Evolutionary conservation across 1,140 invertebrate species (phyloP).

Genomic region (Magallana ariakensis): DNA sequence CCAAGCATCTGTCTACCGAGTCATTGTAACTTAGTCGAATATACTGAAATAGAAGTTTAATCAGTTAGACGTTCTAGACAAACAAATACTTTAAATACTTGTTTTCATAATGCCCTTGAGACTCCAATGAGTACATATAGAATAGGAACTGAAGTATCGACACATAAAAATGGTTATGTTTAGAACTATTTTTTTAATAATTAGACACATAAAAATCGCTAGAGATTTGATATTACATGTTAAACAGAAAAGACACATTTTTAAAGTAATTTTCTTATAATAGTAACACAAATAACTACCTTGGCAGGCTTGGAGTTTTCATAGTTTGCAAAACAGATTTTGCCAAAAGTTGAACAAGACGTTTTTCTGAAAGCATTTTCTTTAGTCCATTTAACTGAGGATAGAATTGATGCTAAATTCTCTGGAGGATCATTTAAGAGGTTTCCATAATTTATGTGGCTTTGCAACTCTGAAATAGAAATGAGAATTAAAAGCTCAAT

Average conservation of each 20-base stretch:
- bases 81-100: too few species aligned
- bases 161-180: too few species aligned
- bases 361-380: slow-evolving; percentile 14
- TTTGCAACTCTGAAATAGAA: slow-evolving; percentile 31
- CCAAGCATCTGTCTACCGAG: slow-evolving; percentile 92
- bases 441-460: slow-evolving; percentile 11
- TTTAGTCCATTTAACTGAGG: slow-evolving; percentile 37
- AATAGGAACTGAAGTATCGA: too few species aligned
- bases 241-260: too few species aligned
- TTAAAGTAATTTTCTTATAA: too few species aligned
- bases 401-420: slow-evolving; percentile 27
- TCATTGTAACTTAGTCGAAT: slow-evolving; percentile 94
- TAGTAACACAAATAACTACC: slow-evolving; percentile 51
- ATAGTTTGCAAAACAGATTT: slow-evolving; percentile 67
- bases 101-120: too few species aligned
- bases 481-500: too few species aligned
- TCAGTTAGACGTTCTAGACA: too few species aligned
- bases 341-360: slow-evolving; percentile 64
- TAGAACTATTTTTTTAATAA: too few species aligned
- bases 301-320: slow-evolving; percentile 72
- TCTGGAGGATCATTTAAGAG: neutral
- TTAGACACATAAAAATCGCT: too few species aligned
- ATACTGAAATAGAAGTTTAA: slow-evolving; percentile 85
- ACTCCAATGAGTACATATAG: too few species aligned
- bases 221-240: too few species aligned